A percentile compares a stretch with the other conserved stretches of the same genome.
Evolutionary conservation across 2,888 invertebrate species (phyloP).

Genomic region (Tolmerus cingulatus): DNA sequence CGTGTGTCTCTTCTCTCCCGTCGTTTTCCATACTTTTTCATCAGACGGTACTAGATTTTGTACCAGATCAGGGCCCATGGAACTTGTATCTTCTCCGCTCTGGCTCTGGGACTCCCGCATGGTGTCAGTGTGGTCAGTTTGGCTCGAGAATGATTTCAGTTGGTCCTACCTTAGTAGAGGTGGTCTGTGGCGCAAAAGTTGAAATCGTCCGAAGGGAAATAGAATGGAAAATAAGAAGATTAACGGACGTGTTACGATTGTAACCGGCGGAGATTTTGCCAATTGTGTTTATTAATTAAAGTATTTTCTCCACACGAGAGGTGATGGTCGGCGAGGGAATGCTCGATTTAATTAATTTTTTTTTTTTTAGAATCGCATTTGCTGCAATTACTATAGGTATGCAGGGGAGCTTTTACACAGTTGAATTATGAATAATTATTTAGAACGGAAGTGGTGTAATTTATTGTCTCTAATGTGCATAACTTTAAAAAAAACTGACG

Average conservation of each 20-base stretch:
- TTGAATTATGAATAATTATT: not conserved
- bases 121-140: slow-evolving; percentile 1
- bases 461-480: not conserved
- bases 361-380: not conserved
- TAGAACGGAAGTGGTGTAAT: not conserved
- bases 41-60: not conserved
- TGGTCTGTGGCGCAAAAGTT: not conserved
- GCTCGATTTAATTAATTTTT: not conserved
- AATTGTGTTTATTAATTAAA: not conserved
- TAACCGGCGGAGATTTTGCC: not conserved
- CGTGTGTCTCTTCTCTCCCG: not conserved
- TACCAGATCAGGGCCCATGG: slow-evolving; percentile 10
- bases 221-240: not conserved
- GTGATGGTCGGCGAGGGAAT: not conserved
- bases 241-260: not conserved
- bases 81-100: not conserved
- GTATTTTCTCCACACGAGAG: not conserved
- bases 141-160: not conserved
- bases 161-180: not conserved
- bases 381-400: not conserved
- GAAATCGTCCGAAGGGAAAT: not conserved
- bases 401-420: not conserved
- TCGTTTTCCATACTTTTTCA: not conserved
- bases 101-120: not conserved
- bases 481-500: not conserved